Conservation (phyloP, 2,797 vertebrate species). For the Anguilla obscura region DNA sequence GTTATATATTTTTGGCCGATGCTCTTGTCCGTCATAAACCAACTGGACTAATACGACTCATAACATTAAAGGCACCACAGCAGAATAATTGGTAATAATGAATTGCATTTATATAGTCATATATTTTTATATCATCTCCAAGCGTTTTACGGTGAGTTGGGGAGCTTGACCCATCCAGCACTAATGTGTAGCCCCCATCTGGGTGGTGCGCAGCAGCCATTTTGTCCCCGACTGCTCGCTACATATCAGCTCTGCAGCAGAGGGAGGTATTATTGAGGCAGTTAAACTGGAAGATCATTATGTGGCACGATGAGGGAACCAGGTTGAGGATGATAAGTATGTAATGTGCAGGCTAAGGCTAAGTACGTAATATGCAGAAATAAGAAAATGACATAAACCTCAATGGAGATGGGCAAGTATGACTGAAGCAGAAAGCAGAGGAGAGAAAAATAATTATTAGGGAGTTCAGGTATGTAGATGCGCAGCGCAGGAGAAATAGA, state of each 20-base stretch:
- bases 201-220: not conserved
- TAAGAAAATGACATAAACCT: not conserved
- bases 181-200: not conserved
- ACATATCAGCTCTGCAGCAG: not conserved
- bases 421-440: not conserved
- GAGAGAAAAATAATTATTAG: not conserved
- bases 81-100: not conserved
- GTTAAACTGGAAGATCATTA: constrained; percentile 2
- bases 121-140: not conserved
- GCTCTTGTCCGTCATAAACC: not conserved
- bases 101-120: not conserved
- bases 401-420: not conserved
- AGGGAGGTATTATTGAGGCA: not conserved
- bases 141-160: not conserved
- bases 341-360: not conserved
- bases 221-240: not conserved
- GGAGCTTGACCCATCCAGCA: not conserved
- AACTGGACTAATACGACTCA: not conserved
- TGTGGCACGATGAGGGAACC: not conserved
- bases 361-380: not conserved
- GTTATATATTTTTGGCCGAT: not conserved
- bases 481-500: not conserved
- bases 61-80: not conserved
- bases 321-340: not conserved
- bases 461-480: not conserved